Base-by-base conservation (phyloP, 2,113 vertebrate genomes). In the Trematomus loennbergii region DNA sequence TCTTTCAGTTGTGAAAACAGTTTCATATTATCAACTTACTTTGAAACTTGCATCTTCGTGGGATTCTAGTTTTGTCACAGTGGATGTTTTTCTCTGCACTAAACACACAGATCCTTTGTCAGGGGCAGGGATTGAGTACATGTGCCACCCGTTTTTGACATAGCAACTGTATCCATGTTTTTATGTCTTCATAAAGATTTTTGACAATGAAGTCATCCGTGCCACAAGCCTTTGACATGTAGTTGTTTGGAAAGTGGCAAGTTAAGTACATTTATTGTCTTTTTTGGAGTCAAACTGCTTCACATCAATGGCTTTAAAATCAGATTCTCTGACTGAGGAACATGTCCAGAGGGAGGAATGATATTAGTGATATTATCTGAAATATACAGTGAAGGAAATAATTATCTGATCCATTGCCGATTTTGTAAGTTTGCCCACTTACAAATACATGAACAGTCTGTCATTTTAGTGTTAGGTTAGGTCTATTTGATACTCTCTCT, bases 81-180 rank as follows among this genome's bases (percentile, higher is more conserved):
- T 16, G n/a, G 4, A 15, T 62, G 15, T 62, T 66, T 80, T 70
- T 72, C 78, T 66, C 46, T 74, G 77, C 70, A 67, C 71, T 72
- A 55, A 40, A 63, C 16, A 20, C 36, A 40, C 36, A 40, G 36
- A 40, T 40, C 36, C 60, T 46, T 67, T 45, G 68, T 49, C 29
- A 74, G 33, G 9, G 33, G 9, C 58, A 55, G 36, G 43, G 58
- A 73, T 48, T 11, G 22, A 40, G 17, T 33, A 58, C 61, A 72
- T 40, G 71, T 67, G 29, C 7, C 29, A 33, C 29, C 60, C 4
- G 12, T 58, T 16, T 85, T 91, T 90, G 77, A 82, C 91, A 61
- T 77, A 83, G 84, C 69, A 90, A 92, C 89, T 20, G 83, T 89
- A 61, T 61, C 83, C 83, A 75, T 77, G 89, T 87, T 88, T 87